A percentile compares a stretch with the other conserved stretches of the same genome.
phyloP scores from a whole-genome alignment of 2,113 vertebrate genomes.

The Paedocypris sp. region DNA sequence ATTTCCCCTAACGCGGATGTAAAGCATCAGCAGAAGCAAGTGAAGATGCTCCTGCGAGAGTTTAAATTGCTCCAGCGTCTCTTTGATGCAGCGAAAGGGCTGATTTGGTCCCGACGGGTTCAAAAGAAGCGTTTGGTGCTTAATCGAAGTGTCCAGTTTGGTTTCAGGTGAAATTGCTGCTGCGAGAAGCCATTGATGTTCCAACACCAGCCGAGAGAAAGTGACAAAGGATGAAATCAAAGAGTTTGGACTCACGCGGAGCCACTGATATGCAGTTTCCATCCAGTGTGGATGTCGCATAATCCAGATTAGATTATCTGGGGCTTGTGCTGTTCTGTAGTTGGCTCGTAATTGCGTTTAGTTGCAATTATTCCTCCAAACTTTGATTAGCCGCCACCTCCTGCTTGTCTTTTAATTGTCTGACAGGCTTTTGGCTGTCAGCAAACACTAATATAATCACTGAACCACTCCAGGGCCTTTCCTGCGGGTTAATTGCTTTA shows the following conservation, averaged over 20 bases:
- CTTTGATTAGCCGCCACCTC: too few species aligned
- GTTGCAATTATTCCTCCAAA: too few species aligned
- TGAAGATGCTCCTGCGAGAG: too few species aligned
- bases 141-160: not conserved
- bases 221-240: not conserved
- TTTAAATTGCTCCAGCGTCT: too few species aligned
- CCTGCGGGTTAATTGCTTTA: constrained; percentile 6
- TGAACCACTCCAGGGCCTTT: not conserved
- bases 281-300: not conserved
- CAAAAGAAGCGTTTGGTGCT: not conserved
- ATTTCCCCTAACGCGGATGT: too few species aligned
- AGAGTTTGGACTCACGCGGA: not conserved
- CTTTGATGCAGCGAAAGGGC: not conserved
- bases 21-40: too few species aligned
- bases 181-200: not conserved
- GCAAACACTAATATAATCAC: not conserved
- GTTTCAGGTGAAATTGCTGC: not conserved
- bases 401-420: not conserved
- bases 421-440: not conserved
- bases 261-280: not conserved
- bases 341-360: too few species aligned
- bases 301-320: too few species aligned
- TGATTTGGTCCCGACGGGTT: not conserved
- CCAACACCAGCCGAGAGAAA: not conserved
- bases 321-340: too few species aligned